A percentile compares a stretch with the other conserved stretches of the same genome.
phyloP scores from a whole-genome alignment of 1,140 invertebrate species.

The Portunus trituberculatus region DNA sequence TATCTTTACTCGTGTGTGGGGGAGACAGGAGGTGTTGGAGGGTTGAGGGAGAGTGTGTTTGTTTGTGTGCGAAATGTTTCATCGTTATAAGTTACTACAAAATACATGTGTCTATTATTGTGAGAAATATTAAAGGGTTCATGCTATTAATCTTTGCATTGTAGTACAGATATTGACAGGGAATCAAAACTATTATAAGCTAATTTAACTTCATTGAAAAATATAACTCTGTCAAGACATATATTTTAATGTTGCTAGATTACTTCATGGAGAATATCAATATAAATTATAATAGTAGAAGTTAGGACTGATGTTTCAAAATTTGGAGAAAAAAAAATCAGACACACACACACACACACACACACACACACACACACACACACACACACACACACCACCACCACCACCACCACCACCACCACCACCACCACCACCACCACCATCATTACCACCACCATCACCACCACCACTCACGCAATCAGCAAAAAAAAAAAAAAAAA shows the following conservation, averaged over 20 bases:
- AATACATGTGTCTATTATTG: too few relatives aligned
- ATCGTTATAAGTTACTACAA: background rate
- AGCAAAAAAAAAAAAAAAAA: background rate
- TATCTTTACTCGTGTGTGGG: background rate
- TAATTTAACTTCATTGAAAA: too few relatives aligned
- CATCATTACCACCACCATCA: background rate
- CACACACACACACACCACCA: conserved; percentile 26
- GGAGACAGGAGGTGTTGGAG: background rate
- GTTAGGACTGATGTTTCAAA: background rate
- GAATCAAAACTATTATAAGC: too few relatives aligned
- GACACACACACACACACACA: background rate
- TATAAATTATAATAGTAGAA: too few relatives aligned
- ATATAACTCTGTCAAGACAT: too few relatives aligned
- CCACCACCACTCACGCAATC: background rate
- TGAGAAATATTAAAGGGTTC: too few relatives aligned
- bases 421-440: background rate
- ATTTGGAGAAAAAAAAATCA: background rate
- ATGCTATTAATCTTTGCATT: too few relatives aligned
- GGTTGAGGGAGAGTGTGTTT: background rate
- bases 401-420: background rate
- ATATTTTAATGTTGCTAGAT: too few relatives aligned
- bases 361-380: conserved; percentile 10
- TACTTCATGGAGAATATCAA: too few relatives aligned
- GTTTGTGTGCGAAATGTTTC: background rate
- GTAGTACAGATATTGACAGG: too few relatives aligned